A percentile compares a stretch with the other conserved stretches of the same genome.
Evolutionary conservation across 2,113 vertebrate genomes (phyloP).

Genomic region (Triplophysa siluroides): DNA sequence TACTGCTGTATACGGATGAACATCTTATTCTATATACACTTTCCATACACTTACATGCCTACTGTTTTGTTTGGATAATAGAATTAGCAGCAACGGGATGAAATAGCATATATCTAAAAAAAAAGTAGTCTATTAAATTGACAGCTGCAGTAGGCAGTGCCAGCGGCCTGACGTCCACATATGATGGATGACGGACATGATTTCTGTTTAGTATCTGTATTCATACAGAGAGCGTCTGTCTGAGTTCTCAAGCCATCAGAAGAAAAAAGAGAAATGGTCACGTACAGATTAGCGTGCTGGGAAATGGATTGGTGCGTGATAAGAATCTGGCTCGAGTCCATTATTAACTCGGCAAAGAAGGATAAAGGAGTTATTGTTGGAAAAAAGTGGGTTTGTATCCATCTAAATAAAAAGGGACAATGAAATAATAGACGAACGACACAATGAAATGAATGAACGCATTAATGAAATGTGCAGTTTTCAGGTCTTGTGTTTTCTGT

Average conservation of each 20-base stretch:
- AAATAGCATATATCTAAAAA: slow-evolving; percentile 59
- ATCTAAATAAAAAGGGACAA: slow-evolving; percentile 1
- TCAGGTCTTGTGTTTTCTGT: background rate
- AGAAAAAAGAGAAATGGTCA: background rate
- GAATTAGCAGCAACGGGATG: slow-evolving; percentile 3
- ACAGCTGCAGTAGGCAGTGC: slow-evolving; percentile 55
- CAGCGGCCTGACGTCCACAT: slow-evolving; percentile 60
- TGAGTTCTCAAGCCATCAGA: slow-evolving; percentile 21
- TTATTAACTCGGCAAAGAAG: slow-evolving; percentile 18
- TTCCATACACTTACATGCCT: no score
- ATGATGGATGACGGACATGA: slow-evolving; percentile 68
- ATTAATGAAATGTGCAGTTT: slow-evolving; percentile 13
- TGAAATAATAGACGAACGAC: slow-evolving; percentile 23
- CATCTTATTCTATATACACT: no score
- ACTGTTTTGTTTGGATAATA: background rate
- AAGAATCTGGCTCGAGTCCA: background rate
- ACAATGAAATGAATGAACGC: slow-evolving; percentile 8
- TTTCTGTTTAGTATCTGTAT: slow-evolving; percentile 58
- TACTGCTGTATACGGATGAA: no score
- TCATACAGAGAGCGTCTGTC: slow-evolving; percentile 53
- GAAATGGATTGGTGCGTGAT: slow-evolving; percentile 15
- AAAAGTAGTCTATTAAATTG: slow-evolving; percentile 50
- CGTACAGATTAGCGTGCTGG: slow-evolving; percentile 8
- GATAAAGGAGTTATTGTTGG: slow-evolving; percentile 26
- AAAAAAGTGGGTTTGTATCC: background rate